Evolutionary conservation across 2,888 invertebrate genomes (phyloP).

Genomic region (Iphiclides podalirius): DNA sequence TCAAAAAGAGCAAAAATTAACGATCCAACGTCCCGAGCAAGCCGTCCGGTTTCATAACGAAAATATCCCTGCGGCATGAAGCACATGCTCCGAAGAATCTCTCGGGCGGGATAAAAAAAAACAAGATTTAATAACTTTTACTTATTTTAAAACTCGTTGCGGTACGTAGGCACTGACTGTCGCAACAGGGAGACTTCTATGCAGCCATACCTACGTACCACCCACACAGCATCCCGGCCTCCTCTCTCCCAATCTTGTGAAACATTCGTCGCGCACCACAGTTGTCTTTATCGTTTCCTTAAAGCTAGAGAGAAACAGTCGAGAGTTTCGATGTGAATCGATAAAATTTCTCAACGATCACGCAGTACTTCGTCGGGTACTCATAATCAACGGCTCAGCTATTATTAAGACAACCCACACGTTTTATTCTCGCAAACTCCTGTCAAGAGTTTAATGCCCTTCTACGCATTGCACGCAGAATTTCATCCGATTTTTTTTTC

Average conservation of each 20-base stretch:
- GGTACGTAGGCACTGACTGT: conserved; percentile 37
- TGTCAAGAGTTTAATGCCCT: conserved; percentile 61
- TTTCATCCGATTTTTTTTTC: neutral
- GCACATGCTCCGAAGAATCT: conserved; percentile 2
- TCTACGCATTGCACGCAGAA: conserved; percentile 42
- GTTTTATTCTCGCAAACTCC: conserved; percentile 46
- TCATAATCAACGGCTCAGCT: conserved; percentile 58
- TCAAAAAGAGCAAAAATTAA: neutral
- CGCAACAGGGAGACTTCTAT: conserved; percentile 55
- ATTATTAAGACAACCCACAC: conserved; percentile 62
- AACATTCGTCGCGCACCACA: conserved; percentile 6
- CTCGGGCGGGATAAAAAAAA: conserved; percentile 1
- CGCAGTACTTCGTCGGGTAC: conserved; percentile 43
- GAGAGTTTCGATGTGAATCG: conserved; percentile 21
- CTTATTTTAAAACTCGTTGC: conserved; percentile 42
- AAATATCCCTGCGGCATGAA: neutral
- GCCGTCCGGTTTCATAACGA: neutral
- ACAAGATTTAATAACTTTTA: conserved; percentile 29
- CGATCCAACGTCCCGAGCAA: neutral
- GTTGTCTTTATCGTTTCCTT: conserved; percentile 15
- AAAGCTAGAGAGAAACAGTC: conserved; percentile 23
- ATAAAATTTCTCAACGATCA: conserved; percentile 29
- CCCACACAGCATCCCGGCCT: conserved; percentile 49
- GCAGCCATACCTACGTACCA: conserved; percentile 50
- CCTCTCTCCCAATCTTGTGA: conserved; percentile 27